These are phyloP conservation scores for Sitobion miscanthi DNA, from an alignment of 1,140 invertebrate genomes.

Conservation along the genomic window DNA sequence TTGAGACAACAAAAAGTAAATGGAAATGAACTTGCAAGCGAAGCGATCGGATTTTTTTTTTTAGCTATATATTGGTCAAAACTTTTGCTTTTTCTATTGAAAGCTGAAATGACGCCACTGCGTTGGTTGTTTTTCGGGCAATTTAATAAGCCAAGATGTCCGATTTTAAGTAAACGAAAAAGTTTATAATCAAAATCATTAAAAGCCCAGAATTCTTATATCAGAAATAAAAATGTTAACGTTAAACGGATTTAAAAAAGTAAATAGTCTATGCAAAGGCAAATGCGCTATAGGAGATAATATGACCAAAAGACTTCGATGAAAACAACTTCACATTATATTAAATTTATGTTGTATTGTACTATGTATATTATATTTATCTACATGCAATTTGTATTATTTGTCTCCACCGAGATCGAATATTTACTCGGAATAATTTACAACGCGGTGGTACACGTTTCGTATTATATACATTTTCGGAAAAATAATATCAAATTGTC, in stretches of 20 bases:
- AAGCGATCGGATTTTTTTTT: no score
- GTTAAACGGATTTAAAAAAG: not conserved
- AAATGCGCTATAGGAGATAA: not conserved
- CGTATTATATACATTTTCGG: not conserved
- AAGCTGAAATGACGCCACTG: no score
- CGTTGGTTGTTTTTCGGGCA: not conserved
- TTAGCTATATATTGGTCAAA: no score
- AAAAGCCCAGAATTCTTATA: not conserved
- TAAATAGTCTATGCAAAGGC: not conserved
- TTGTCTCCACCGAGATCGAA: not conserved
- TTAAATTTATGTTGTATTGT: not conserved
- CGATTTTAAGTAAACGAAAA: not conserved
- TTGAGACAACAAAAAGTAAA: no score
- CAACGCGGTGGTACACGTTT: not conserved
- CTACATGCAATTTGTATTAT: not conserved
- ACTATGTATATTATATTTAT: not conserved
- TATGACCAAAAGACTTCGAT: not conserved
- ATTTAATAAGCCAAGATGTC: not conserved
- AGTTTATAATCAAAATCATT: not conserved
- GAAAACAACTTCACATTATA: not conserved
- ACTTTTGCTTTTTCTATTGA: no score
- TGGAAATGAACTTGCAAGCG: no score
- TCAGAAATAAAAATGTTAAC: not conserved
- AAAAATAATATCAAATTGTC: slow-evolving; percentile 9
- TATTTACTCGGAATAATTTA: not conserved